Evolutionary conservation across 2,113 vertebrate genomes (phyloP).

Genomic region (Phaetusa simplex): DNA sequence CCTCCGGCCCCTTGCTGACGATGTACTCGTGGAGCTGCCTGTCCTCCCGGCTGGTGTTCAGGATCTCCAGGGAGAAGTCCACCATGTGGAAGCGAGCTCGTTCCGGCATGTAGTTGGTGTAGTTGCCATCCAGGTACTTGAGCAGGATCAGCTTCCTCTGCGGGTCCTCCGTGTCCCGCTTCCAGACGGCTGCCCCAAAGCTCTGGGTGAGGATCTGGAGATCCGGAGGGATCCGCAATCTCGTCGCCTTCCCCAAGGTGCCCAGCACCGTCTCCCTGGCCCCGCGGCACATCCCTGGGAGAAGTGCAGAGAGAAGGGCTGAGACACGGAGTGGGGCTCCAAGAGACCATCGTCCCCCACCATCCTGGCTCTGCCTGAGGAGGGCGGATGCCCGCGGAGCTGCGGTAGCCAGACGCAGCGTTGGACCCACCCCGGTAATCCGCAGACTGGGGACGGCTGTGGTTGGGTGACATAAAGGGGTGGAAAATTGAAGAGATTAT

Average conservation of each 20-base stretch:
- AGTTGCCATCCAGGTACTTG: accelerated
- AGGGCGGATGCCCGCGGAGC: accelerated
- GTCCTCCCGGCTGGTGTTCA: background rate
- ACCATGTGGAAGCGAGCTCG: background rate
- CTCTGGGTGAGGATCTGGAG: accelerated
- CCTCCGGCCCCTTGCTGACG: accelerated
- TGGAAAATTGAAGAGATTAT: background rate
- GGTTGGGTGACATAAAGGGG: accelerated
- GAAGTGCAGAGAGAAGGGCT: background rate
- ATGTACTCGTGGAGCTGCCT: background rate
- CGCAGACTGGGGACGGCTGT: background rate
- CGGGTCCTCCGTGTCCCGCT: background rate
- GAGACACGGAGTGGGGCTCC: accelerated
- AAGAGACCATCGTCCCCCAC: accelerated
- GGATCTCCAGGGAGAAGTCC: constrained; percentile 23
- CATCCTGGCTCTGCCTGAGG: background rate
- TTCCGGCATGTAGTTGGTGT: background rate
- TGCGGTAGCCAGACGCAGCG: accelerated
- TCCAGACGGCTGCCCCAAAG: background rate
- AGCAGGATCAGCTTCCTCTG: background rate
- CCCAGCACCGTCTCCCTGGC: background rate
- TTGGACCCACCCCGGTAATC: background rate
- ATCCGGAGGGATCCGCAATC: accelerated
- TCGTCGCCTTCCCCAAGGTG: background rate
- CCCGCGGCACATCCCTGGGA: background rate